Base-by-base conservation (phyloP, 1,140 invertebrate species). In the Drosophila orena region DNA sequence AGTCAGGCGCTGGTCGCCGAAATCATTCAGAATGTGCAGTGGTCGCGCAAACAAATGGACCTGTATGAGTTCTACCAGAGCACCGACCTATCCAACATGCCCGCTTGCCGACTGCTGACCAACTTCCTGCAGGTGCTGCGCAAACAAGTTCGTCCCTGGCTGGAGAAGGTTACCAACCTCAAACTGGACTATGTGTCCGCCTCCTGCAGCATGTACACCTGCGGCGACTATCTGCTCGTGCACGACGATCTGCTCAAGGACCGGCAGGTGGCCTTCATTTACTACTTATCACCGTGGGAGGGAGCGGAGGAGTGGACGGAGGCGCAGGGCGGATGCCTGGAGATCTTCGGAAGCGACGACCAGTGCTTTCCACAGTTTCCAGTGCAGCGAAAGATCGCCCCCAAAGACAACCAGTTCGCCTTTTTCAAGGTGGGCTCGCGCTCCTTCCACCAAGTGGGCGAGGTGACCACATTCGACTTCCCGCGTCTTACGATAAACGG, bases 161-260 rank as follows among this genome's bases (percentile, higher is more conserved):
- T 96, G 73, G 92, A 94, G 38, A 73, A 93, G 20, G 92, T 95
- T 40, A 96, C 95, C 3, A 93, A 94, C 8, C 91, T 95, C 17
- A 88, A 94, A 42, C 86, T 96, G 42, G 93, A 93, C 14, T 93
- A 94, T 50, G 93, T 96, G 35, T 96, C 95, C 0, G 95, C 96
- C 55, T 95, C 96, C 1, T 95, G 95, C 80, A 95, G 95, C 44
- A 93, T 94, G 76, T 96, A 96, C 77, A 94, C 93, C 4, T 94
- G 96, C 35, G 95, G 95, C 0, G 95, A 96, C 91, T 95, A 95
- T 91, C 92, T 96, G 46, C 92, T 96, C 27, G 95, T 96, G 53
- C 96, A 96, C 79, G 96, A 96, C 77, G 96, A 96, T 83, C 93
- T 95, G 72, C 92, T 95, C n/a, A 93, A 93, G 17, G 95, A 96